These are phyloP conservation scores for Limnephilus rhombicus DNA, from an alignment of 2,888 invertebrate species.

Conservation along the genomic window DNA sequence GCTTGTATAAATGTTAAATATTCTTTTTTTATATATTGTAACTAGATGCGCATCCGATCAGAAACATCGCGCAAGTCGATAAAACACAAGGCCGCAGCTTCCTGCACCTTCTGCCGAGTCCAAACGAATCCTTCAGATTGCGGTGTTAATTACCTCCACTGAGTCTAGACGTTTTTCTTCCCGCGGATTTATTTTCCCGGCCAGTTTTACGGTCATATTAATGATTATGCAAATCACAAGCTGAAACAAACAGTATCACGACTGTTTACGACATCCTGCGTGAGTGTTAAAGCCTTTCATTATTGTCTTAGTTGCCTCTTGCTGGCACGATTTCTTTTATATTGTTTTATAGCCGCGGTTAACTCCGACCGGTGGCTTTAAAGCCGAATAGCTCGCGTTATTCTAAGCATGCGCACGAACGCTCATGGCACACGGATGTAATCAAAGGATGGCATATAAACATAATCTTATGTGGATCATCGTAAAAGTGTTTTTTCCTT, in stretches of 20 bases:
- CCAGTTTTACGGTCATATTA: conserved; percentile 6
- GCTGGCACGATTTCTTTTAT: conserved; percentile 64
- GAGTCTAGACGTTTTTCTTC: conserved; percentile 20
- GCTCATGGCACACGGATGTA: conserved; percentile 4
- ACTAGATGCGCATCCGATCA: not conserved
- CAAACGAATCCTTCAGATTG: not conserved
- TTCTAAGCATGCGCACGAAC: conserved; percentile 29
- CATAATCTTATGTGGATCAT: conserved; percentile 1
- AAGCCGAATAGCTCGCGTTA: conserved; percentile 37
- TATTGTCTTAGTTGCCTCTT: conserved; percentile 51
- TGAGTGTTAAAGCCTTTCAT: conserved; percentile 55
- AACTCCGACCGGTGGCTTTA: conserved; percentile 20
- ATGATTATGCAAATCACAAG: conserved; percentile 57
- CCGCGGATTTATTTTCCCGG: not conserved
- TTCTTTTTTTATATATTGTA: not conserved
- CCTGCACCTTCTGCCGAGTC: not conserved
- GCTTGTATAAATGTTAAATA: not conserved
- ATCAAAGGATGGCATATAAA: not conserved
- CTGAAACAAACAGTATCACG: conserved; percentile 57
- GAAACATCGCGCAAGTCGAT: not conserved
- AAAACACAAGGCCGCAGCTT: not conserved
- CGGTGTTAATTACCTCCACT: not conserved
- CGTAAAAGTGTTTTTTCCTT: not conserved
- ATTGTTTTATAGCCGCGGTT: conserved; percentile 56
- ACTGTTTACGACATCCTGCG: conserved; percentile 61